phyloP scores from a whole-genome alignment of 2,888 invertebrate genomes.

The Abrostola tripartita region DNA sequence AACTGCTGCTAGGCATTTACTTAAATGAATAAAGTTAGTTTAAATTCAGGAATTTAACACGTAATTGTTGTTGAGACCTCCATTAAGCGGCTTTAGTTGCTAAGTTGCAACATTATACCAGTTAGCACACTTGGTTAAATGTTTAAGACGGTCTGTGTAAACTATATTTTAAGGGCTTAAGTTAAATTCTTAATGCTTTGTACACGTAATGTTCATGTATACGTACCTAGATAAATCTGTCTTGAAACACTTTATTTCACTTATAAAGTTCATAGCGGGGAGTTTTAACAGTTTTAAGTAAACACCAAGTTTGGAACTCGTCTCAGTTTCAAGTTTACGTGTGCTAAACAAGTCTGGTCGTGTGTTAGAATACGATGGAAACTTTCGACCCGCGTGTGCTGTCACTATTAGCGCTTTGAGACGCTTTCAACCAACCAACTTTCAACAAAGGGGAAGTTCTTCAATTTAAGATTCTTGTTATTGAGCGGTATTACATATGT shows the following conservation, averaged over 20 bases:
- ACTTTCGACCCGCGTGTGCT: conserved; percentile 55
- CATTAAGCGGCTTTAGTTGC: conserved; percentile 30
- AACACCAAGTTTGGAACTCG: conserved; percentile 59
- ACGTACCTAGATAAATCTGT: conserved; percentile 39
- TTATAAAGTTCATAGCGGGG: conserved; percentile 56
- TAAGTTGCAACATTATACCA: conserved; percentile 30
- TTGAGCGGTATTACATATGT: conserved; percentile 46
- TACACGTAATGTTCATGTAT: conserved; percentile 20
- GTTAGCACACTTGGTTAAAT: conserved; percentile 27
- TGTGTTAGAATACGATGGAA: conserved; percentile 57
- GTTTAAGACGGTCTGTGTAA: conserved; percentile 35
- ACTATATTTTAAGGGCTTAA: conserved; percentile 32
- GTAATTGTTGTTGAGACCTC: conserved; percentile 18
- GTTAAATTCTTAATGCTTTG: conserved; percentile 25
- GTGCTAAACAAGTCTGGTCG: conserved; percentile 59
- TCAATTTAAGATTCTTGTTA: conserved; percentile 58
- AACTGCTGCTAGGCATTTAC: conserved; percentile 1
- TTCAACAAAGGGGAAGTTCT: conserved; percentile 53
- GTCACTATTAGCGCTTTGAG: conserved; percentile 50
- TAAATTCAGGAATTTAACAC: conserved; percentile 25
- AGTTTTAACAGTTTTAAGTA: conserved; percentile 68
- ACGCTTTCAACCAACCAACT: conserved; percentile 41
- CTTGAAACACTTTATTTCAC: conserved; percentile 61
- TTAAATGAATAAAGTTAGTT: conserved; percentile 24
- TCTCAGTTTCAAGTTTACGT: conserved; percentile 66